phyloP scores from a whole-genome alignment of 1,140 invertebrate genomes.

The Pissodes strobi region DNA sequence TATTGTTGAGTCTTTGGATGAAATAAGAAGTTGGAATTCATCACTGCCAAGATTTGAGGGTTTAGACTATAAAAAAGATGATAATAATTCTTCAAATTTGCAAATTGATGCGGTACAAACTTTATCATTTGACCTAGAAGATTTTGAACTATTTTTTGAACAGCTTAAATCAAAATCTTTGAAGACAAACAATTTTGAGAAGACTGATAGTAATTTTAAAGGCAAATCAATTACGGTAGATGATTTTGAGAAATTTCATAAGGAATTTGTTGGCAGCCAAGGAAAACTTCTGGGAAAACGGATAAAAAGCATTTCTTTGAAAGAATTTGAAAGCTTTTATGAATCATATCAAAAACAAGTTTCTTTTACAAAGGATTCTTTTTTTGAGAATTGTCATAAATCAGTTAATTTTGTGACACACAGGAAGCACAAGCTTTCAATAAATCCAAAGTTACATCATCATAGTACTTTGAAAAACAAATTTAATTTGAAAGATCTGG shows the following conservation, averaged over 20 bases:
- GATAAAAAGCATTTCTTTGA: neutral
- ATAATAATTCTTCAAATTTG: neutral
- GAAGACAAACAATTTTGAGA: neutral
- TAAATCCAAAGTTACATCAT: neutral
- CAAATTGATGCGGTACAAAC: neutral
- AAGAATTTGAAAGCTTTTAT: conserved; percentile 10
- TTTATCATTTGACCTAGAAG: neutral
- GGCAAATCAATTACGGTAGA: neutral
- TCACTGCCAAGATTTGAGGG: neutral
- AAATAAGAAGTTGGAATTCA: conserved; percentile 5
- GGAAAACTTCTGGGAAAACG: neutral
- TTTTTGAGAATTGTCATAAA: neutral
- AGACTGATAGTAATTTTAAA: neutral
- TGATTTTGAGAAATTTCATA: conserved; percentile 8
- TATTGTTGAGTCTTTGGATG: conserved; percentile 11
- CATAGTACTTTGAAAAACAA: too few relatives aligned
- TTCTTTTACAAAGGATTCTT: neutral
- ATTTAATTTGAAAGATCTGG: conserved; percentile 4
- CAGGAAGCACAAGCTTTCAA: neutral
- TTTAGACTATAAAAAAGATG: too few relatives aligned
- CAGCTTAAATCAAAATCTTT: neutral
- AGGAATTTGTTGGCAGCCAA: neutral
- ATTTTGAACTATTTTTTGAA: conserved; percentile 2
- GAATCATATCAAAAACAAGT: neutral
- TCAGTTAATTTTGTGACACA: conserved; percentile 6